Conservation (phyloP, 2,888 invertebrate genomes). For the Idaea aversata region DNA sequence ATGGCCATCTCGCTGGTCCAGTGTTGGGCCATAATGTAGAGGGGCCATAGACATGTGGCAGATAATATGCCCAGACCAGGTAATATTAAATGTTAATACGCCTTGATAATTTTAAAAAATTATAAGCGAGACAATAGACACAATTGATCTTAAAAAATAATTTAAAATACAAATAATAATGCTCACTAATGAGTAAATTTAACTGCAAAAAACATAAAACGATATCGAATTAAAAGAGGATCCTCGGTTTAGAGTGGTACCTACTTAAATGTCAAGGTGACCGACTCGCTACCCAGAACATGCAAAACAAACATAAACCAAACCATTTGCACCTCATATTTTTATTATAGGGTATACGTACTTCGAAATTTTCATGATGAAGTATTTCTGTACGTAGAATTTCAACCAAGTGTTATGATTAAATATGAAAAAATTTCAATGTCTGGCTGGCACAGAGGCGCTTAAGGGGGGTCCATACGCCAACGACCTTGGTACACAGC, state of each 20-base stretch:
- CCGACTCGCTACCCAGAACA: slow-evolving; percentile 5
- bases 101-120: too few species aligned
- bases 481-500: too few species aligned
- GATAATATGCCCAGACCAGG: too few species aligned
- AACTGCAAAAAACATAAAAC: slow-evolving; percentile 21
- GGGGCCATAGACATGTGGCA: too few species aligned
- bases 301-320: neutral
- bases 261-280: slow-evolving; percentile 68
- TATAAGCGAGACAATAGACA: neutral
- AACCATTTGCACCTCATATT: slow-evolving; percentile 3
- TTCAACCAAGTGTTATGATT: neutral
- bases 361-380: neutral
- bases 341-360: neutral
- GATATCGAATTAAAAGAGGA: slow-evolving; percentile 49
- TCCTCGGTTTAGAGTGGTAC: slow-evolving; percentile 41
- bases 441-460: too few species aligned
- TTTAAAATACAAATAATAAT: neutral
- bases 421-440: too few species aligned
- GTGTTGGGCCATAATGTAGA: too few species aligned
- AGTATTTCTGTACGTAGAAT: neutral
- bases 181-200: slow-evolving; percentile 3
- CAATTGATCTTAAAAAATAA: slow-evolving; percentile 3
- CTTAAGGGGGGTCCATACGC: too few species aligned
- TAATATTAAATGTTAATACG: too few species aligned
- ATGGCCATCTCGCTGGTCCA: too few species aligned